Evolutionary conservation across 1,140 invertebrate genomes (phyloP), one percentile per base, ranked within the genome.

Genomic region (Chironomus tepperi): DNA sequence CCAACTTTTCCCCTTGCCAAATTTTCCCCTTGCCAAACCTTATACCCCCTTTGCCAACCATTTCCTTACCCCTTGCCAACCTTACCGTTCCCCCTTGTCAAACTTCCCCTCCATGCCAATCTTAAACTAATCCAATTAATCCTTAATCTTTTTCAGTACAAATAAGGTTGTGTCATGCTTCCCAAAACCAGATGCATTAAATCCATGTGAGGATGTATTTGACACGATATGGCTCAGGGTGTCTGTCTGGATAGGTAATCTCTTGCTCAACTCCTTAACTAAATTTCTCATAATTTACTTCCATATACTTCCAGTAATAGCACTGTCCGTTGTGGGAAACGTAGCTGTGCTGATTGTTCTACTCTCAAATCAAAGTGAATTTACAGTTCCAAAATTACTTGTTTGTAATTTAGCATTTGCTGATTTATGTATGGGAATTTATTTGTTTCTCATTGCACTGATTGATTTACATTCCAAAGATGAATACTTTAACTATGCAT

Each of bases 161-260:
- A 70, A 18, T 10, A 70, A 70, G 3, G 87, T 94, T 2, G 83
- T 87, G 5, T 34, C 24, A 64, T 97, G 95, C 79, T 87, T 86
- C 73, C 94, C 94, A 0, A 84, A 86, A 77, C 91, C 94, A 0
- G 91, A 96, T 81, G 92, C 92, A 0, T 87, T 96, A 64, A 96
- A 95, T 82, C 94, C 94, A 6, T 91, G 94, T 80, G 94, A 96
- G 82, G 94, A 96, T 79, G 91, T 97, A 7, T 93, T 97, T 90
- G 94, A 93, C n/a, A 92, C 89, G 80, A 85, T 88, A 65, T 91
- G 86, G 85, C 84, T 95, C 0, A 85, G 94, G 7, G 87, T 89
- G 16, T 87, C 90, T 64, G 93, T 95, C 12, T 97, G 94, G 94
- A 83, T 93, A 75, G 47, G 47, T 57, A 57, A 57, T n/a, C n/a